phyloP scores from a whole-genome alignment of 2,797 vertebrate genomes.

The Leucoraja ocellata region DNA sequence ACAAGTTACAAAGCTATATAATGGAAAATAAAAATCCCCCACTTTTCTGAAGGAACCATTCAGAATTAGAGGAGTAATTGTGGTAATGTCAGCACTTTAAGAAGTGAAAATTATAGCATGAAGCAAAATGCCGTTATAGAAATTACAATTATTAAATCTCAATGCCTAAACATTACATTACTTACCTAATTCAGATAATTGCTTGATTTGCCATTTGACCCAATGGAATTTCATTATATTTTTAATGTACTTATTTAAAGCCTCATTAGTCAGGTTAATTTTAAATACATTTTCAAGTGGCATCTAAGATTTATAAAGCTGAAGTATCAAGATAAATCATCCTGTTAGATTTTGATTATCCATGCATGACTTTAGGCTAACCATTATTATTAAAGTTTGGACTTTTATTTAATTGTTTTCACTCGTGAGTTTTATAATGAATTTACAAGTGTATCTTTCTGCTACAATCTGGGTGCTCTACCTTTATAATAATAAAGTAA shows the following conservation, averaged over 20 bases:
- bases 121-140: not conserved
- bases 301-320: not conserved
- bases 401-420: not conserved
- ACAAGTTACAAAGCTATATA: not conserved
- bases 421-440: not conserved
- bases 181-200: conserved; percentile 26
- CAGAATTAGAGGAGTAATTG: conserved; percentile 14
- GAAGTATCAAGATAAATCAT: conserved; percentile 12
- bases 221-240: not conserved
- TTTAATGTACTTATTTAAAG: not conserved
- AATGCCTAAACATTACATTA: not conserved
- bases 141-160: conserved; percentile 20
- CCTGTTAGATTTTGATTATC: not conserved
- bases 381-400: not conserved
- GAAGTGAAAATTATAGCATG: not conserved
- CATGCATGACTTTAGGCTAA: not conserved
- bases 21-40: not conserved
- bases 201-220: not conserved
- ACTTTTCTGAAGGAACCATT: not conserved
- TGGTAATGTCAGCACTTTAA: conserved; percentile 4
- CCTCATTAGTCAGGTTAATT: not conserved
- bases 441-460: not conserved
- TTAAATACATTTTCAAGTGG: conserved; percentile 26
- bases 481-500: not conserved
- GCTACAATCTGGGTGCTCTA: not conserved